These are phyloP conservation scores for Dryoscopus gambensis DNA, from an alignment of 2,113 vertebrate genomes.

Conservation along the genomic window DNA sequence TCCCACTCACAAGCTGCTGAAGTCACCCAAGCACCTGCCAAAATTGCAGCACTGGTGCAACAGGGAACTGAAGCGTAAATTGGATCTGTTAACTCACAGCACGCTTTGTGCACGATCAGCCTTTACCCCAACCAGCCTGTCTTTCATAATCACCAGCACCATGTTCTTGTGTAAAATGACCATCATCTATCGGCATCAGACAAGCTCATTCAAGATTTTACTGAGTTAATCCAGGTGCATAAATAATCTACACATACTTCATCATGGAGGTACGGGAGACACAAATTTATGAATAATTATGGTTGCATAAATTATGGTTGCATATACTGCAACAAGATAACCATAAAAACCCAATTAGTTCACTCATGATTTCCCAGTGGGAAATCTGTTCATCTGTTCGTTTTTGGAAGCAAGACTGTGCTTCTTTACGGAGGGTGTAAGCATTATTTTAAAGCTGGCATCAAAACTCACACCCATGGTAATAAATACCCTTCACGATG, in stretches of 20 bases:
- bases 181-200: background rate
- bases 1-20: background rate
- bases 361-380: background rate
- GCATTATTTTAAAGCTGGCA: background rate
- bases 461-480: background rate
- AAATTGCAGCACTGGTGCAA: background rate
- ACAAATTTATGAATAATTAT: background rate
- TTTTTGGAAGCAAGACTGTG: background rate
- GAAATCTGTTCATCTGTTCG: background rate
- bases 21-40: background rate
- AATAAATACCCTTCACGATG: background rate
- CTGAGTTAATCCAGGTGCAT: background rate
- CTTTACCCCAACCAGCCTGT: background rate
- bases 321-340: background rate
- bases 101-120: background rate
- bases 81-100: background rate
- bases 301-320: background rate
- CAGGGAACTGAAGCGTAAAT: background rate
- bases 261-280: background rate
- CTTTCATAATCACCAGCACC: background rate
- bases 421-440: background rate
- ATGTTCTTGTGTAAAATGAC: background rate
- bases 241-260: background rate
- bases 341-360: background rate
- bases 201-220: background rate